Base-by-base conservation (phyloP, 2,888 invertebrate genomes). In the Argyresthia albistria region DNA sequence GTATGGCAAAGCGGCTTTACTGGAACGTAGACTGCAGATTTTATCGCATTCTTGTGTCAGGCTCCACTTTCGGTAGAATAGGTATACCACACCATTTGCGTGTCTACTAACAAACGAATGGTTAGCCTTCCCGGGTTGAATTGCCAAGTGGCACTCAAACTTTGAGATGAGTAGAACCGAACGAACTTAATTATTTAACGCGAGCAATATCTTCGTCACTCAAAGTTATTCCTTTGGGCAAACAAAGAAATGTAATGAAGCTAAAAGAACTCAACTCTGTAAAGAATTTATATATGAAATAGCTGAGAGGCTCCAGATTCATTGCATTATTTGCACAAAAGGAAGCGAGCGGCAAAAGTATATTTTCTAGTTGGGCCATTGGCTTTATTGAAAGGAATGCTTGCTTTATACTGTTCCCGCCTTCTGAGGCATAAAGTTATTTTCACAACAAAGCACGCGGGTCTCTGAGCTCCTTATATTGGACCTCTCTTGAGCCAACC, bases 381-480 rank as follows among this genome's bases (percentile, higher is more conserved):
- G 76, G 77, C 72, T 76, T 76, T 81, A 82, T 82, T 78, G 82
- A 81, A 80, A 78, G 75, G 75, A 63, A 64, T 70, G 70, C 71
- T 67, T 74, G 76, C 75, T 75, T 70, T 73, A 70, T 73, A 66
- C 73, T 74, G 74, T 77, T 75, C 73, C 76, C 72, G 76, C 73
- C 69, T 75, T 77, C 73, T 72, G 77, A 76, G 70, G 80, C 79
- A 83, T 79, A 80, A 84, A 78, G 83, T 80, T 86, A 86, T 87
- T 80, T 80, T 80, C 83, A 79, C 84, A 84, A 86, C 86, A 87
- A 86, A 82, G 84, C 80, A 72, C 63, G 67, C 71, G 69, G 70
- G 72, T 65, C 73, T 76, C 74, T 72, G 76, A 83, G 82, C 81
- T 76, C 73, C 81, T 80, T 81, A 84, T 80, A 83, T 84, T 86